Evolutionary conservation across 2,888 invertebrate genomes (phyloP), one percentile per base, ranked within the genome.

Genomic region (Hipparchia semele): DNA sequence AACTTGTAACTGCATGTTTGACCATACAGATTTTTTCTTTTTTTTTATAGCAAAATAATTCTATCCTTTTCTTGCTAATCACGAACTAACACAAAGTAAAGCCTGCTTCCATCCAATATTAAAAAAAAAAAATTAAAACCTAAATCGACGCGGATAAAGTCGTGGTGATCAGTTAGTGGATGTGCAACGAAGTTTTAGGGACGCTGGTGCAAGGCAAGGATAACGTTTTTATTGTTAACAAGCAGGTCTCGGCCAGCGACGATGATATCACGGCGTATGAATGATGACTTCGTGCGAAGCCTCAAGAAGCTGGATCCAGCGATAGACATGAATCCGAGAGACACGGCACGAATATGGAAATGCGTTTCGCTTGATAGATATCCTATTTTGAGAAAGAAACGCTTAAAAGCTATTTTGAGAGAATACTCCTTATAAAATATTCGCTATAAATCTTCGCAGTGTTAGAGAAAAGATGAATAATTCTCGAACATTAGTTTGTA

Each of bases 191-290:
- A 65, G 12, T 65, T 65, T 65, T 33, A 65, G 33, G 51, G 53
- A 23, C 65, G 10, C 51, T 53, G 33, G 89, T 91, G 85, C 87
- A 86, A 88, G 85, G 87, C 86, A 86, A 85, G 90, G 90, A 91
- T 92, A 92, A 90, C 86, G 90, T 92, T 93, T 94, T 93, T 94
- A 94, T 94, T 93, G 94, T 93, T 93, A 94, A 93, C 93, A 92
- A 92, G 93, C 88, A 83, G 84, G 86, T 89, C 89, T 86, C 87
- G 87, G 88, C 88, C 89, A 88, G 89, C 88, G 84, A 89, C 90
- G 93, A 94, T 94, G 92, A 91, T 94, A 94, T 94, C 94, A 90
- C 80, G 85, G 87, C 87, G 88, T 92, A 94, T 93, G 94, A 94
- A 94, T 92, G 94, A 94, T 94, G 92, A 91, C 91, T 93, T 94